Evolutionary conservation across 1,140 invertebrate genomes (phyloP).

Genomic region (Pogonomyrmex barbatus): DNA sequence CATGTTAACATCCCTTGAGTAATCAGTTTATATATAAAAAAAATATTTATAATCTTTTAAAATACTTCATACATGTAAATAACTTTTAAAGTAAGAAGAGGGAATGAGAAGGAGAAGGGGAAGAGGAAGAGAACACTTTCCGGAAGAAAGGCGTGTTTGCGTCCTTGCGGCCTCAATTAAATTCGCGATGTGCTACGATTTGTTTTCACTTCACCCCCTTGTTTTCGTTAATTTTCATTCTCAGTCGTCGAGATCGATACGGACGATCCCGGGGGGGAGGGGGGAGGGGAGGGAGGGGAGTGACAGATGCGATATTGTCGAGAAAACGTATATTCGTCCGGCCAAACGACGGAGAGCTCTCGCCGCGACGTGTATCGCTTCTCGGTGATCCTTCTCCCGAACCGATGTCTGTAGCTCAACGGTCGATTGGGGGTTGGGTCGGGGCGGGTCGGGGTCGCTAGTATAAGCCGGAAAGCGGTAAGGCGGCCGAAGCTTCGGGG

Average conservation of each 20-base stretch:
- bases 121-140: neutral
- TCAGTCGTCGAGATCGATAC: conserved; percentile 28
- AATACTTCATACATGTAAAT: neutral
- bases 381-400: conserved; percentile 17
- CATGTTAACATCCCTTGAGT: neutral
- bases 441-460: neutral
- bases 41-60: neutral
- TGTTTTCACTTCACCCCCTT: conserved; percentile 1
- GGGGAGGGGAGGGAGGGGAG: too few relatives aligned
- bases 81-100: neutral
- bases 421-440: conserved; percentile 40
- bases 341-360: conserved; percentile 28
- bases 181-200: neutral
- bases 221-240: conserved; percentile 19
- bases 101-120: neutral
- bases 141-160: neutral
- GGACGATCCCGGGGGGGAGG: neutral
- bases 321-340: conserved; percentile 20
- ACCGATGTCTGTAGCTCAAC: neutral
- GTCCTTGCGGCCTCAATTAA: neutral
- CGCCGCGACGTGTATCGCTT: neutral
- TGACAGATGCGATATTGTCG: conserved; percentile 22
- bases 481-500: conserved; percentile 72
- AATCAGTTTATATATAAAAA: neutral
- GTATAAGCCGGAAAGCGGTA: conserved; percentile 58